Conservation (phyloP, 2,113 vertebrate genomes). For the Ochotona curzoniae region DNA sequence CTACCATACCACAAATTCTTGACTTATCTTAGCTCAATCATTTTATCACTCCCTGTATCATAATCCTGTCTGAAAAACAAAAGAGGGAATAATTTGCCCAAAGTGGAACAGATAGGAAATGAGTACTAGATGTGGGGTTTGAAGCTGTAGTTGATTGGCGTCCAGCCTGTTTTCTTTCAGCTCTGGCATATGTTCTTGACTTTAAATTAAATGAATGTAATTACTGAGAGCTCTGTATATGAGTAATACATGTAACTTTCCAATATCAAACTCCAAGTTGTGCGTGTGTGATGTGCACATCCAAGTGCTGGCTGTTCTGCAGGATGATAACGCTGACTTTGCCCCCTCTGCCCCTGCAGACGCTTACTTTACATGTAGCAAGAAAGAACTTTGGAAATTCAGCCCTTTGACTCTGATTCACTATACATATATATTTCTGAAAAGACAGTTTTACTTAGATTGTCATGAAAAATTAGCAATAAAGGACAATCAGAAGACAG, state of each 20-base stretch:
- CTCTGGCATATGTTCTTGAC: slow-evolving; percentile 5
- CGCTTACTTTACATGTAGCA: not conserved
- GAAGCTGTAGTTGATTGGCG: slow-evolving; percentile 51
- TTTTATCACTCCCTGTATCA: not conserved
- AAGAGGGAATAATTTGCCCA: slow-evolving; percentile 21
- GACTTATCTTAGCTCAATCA: not conserved
- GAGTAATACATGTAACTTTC: not conserved
- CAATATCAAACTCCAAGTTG: not conserved
- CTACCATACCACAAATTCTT: not conserved
- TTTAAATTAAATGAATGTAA: slow-evolving; percentile 46
- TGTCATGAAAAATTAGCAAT: not conserved
- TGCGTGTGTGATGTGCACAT: not conserved
- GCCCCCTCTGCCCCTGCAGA: not conserved
- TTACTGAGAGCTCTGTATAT: not conserved
- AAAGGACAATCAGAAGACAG: not conserved
- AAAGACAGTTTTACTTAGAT: not conserved
- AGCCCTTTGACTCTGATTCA: not conserved
- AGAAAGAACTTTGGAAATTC: not conserved
- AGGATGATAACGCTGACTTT: not conserved
- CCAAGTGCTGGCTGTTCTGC: not conserved
- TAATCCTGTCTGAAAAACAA: not conserved
- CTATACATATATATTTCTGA: not conserved
- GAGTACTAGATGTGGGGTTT: slow-evolving; percentile 32
- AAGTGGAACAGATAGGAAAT: slow-evolving; percentile 36
- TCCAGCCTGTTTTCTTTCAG: slow-evolving; percentile 25